These are phyloP conservation scores for Macroramphosus scolopax DNA, from an alignment of 2,797 vertebrate genomes.

Conservation along the genomic window DNA sequence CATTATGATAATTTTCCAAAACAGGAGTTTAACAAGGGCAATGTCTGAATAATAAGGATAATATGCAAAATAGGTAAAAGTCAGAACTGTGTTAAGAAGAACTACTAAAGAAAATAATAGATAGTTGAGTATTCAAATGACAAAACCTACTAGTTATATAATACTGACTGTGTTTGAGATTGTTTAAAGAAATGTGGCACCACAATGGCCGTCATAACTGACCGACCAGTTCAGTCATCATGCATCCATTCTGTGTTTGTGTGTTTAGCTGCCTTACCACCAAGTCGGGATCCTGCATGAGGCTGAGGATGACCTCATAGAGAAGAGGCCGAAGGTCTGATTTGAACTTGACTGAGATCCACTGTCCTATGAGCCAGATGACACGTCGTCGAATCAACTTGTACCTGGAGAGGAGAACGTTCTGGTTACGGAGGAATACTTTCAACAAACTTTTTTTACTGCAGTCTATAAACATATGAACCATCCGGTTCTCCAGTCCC, in stretches of 20 bases:
- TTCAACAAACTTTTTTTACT: background rate
- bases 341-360: conserved; percentile 98
- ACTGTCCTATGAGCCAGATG: conserved; percentile 97
- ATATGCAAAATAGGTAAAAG: no score
- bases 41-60: conserved; percentile 5
- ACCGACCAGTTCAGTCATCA: no score
- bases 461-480: conserved; percentile 8
- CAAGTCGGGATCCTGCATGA: conserved; percentile 95
- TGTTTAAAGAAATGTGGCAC: no score
- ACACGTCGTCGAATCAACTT: conserved; percentile 92
- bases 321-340: conserved; percentile 92
- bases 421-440: conserved; percentile 15
- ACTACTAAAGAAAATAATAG: background rate
- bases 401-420: conserved; percentile 79
- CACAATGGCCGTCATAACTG: no score
- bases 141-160: background rate
- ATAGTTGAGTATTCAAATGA: conserved; percentile 6
- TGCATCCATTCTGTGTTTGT: no score
- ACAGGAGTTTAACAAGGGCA: conserved; percentile 3
- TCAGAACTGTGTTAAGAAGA: no score
- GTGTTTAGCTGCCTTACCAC: conserved; percentile 81
- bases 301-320: conserved; percentile 89
- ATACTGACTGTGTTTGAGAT: no score
- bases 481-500: background rate
- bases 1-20: conserved; percentile 10